Evolutionary conservation across 2,888 invertebrate genomes (phyloP), one percentile per base, ranked within the genome.

Genomic region (Hyalella azteca): DNA sequence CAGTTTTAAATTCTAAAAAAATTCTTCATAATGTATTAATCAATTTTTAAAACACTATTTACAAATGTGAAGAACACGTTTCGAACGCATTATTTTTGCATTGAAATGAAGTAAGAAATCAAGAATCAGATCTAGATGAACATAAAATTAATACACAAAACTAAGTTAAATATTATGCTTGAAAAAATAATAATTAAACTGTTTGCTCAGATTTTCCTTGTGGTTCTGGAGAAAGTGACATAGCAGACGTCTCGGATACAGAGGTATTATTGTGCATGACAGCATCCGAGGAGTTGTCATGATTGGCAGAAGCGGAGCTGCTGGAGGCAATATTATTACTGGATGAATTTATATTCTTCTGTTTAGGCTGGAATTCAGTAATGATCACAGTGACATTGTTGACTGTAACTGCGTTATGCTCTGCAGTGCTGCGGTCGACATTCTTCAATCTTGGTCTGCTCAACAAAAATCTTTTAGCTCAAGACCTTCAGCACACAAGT

Each of bases 311-410:
- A 1, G 54, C 54, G 26, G 26, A 9, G 26, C 54, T 54, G 54
- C 54, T 54, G 22, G 54, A 66, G 19, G 66, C 66, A 1, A n/a
- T 29, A 22, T 29, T 66, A 15, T 66, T 66, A 19, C 36, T 36
- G 15, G 66, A 66, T 5, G 66, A 36, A 66, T 36, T 66, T 66
- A 36, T 29, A 54, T 86, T 87, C 80, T 87, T 87, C 48, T 86
- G 86, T 85, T 95, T 95, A 85, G 95, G 94, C 88, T 95, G 94
- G 88, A 95, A 97, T 90, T 98, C 98, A 81, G 98, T 98, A 88
- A 98, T 97, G 85, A 96, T 94, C 83, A 98, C 97, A 76, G 98
- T 98, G 82, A 98, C 96, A 86, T 96, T 96, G 88, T 97, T 97
- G 48, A 97, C 97, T 76, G 98, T 98, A 86, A 97, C 96, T 89